Evolutionary conservation across 1,140 invertebrate species (phyloP).

Genomic region (Drosophila bifasciata): DNA sequence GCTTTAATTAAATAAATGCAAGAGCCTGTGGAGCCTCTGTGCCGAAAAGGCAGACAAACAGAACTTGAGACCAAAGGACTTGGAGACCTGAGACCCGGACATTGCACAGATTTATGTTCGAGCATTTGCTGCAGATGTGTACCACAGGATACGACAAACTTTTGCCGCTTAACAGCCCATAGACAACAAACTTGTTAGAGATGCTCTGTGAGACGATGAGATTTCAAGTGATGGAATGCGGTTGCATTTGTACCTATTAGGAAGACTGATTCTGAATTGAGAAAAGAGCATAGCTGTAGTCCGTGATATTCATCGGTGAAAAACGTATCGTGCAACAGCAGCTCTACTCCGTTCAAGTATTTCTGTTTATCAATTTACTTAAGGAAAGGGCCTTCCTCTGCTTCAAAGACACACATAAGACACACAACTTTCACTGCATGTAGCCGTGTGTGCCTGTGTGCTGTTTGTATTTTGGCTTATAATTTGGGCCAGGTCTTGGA

Average conservation of each 20-base stretch:
- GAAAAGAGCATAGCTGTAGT: too few relatives aligned
- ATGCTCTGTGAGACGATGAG: background rate
- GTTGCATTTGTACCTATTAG: too few relatives aligned
- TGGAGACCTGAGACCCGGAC: slow-evolving; percentile 44
- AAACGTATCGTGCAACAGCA: too few relatives aligned
- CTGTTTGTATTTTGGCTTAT: slow-evolving; percentile 50
- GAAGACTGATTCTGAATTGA: too few relatives aligned
- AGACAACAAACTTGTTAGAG: background rate
- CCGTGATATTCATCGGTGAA: too few relatives aligned
- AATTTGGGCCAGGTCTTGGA: slow-evolving; percentile 53
- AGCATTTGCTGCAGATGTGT: slow-evolving; percentile 32
- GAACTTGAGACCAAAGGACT: slow-evolving; percentile 28
- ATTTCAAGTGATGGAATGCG: too few relatives aligned
- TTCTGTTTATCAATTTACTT: slow-evolving; percentile 63
- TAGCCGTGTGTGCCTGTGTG: background rate
- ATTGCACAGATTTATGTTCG: slow-evolving; percentile 23
- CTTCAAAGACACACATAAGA: slow-evolving; percentile 5
- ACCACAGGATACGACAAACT: slow-evolving; percentile 43
- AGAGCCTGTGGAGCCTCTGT: too few relatives aligned
- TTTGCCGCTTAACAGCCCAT: slow-evolving; percentile 43
- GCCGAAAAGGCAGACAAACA: slow-evolving; percentile 1
- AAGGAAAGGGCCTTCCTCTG: background rate
- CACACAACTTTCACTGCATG: slow-evolving; percentile 32
- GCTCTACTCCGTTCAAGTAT: slow-evolving; percentile 2
- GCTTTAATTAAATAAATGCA: slow-evolving; percentile 74